These are phyloP conservation scores for Metallyticus violacea DNA, from an alignment of 2,888 invertebrate genomes.

Conservation along the genomic window DNA sequence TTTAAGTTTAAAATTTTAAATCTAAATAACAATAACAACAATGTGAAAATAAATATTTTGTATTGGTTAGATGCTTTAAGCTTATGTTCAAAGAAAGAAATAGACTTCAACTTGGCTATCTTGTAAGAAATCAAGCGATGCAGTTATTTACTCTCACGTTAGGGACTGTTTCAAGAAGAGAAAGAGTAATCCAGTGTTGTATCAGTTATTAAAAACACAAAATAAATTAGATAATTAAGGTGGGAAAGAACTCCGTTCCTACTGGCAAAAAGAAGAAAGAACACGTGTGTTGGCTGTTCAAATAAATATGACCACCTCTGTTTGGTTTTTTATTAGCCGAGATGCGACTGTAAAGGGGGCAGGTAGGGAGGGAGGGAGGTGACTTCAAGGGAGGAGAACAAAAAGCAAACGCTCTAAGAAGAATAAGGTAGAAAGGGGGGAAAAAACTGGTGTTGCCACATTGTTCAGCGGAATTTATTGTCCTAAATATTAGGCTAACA, in stretches of 20 bases:
- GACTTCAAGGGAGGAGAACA: background rate
- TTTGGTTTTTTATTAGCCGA: background rate
- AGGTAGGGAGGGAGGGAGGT: background rate
- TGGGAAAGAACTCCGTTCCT: background rate
- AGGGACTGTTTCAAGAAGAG: too few relatives aligned
- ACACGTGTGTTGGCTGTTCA: background rate
- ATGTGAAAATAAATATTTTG: too few relatives aligned
- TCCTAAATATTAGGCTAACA: conserved; percentile 26
- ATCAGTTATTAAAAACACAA: background rate
- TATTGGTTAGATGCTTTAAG: too few relatives aligned
- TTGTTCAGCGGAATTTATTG: conserved; percentile 14
- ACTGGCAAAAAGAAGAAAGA: background rate
- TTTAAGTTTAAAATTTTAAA: too few relatives aligned
- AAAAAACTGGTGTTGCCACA: background rate
- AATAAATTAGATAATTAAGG: background rate
- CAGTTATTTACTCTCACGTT: too few relatives aligned
- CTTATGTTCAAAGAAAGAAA: too few relatives aligned
- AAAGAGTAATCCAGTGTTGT: background rate
- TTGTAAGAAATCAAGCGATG: too few relatives aligned
- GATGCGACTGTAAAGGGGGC: background rate
- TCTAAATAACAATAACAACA: too few relatives aligned
- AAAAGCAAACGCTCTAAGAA: background rate
- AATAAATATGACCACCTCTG: background rate
- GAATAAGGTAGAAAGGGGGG: background rate
- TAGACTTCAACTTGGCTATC: too few relatives aligned